Evolutionary conservation across 92 coral and sea anemone genomes (phyloP).

Genomic region (Heteractis magnifica): DNA sequence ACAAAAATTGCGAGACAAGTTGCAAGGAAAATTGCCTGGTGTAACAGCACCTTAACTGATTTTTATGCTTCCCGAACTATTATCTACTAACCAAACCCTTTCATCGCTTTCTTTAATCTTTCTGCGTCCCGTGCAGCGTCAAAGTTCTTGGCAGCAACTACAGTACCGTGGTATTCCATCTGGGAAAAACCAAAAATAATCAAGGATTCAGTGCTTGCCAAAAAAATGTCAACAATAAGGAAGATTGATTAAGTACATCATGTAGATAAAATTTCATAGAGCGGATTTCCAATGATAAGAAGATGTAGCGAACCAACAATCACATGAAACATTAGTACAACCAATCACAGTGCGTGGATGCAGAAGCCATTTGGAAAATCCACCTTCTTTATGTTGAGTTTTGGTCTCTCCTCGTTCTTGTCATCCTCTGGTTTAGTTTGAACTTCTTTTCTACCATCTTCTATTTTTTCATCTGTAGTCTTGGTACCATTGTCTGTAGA

Average conservation of each 20-base stretch:
- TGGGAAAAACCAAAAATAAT: not conserved
- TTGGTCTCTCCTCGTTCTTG: constrained; percentile 49
- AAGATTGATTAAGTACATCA: no score
- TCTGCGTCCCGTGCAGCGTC: constrained; percentile 69
- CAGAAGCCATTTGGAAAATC: no score
- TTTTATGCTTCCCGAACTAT: constrained; percentile 47
- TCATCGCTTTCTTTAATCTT: constrained; percentile 75
- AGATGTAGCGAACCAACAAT: no score
- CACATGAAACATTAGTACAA: not conserved
- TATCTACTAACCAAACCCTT: constrained; percentile 75
- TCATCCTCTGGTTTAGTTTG: not conserved
- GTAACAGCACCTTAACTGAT: constrained; percentile 70
- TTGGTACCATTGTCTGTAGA: not conserved
- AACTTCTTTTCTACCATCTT: not conserved
- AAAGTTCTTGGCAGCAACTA: constrained; percentile 66
- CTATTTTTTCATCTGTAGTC: not conserved
- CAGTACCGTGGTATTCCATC: constrained; percentile 71
- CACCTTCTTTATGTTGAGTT: constrained; percentile 43
- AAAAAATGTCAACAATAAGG: not conserved
- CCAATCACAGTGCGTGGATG: no score
- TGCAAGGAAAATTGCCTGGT: no score
- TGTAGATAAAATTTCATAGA: no score
- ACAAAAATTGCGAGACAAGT: no score
- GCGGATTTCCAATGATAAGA: no score
- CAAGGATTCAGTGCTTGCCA: no score